phyloP scores from a whole-genome alignment of 2,113 vertebrate species.

The Sylvilagus bachmani region DNA sequence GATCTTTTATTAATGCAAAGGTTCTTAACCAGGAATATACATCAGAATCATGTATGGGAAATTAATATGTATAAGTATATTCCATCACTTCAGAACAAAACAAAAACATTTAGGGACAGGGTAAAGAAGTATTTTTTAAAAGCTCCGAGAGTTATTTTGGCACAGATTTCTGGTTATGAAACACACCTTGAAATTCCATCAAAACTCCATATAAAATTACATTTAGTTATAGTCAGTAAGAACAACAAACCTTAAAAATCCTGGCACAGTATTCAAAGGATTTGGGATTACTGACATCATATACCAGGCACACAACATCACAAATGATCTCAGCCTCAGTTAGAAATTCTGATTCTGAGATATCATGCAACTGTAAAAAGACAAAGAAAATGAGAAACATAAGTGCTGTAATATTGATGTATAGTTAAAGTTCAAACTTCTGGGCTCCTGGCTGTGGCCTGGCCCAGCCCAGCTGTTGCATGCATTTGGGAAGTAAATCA shows the following conservation, averaged over 20 bases:
- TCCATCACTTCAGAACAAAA: slow-evolving; percentile 4
- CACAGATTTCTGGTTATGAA: slow-evolving; percentile 61
- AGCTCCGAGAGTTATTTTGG: slow-evolving; percentile 41
- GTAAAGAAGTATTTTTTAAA: slow-evolving; percentile 37
- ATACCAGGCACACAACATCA: slow-evolving; percentile 97
- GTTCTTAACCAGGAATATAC: neutral
- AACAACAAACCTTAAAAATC: slow-evolving; percentile 95
- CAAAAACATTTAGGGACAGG: neutral
- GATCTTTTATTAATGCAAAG: neutral
- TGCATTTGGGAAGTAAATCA: no score
- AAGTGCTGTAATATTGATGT: slow-evolving; percentile 22
- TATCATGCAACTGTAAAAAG: slow-evolving; percentile 92
- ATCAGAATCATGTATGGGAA: neutral
- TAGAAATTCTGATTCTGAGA: slow-evolving; percentile 95
- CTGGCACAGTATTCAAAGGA: slow-evolving; percentile 98
- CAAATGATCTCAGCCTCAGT: slow-evolving; percentile 94
- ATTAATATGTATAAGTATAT: neutral
- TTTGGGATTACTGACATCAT: slow-evolving; percentile 94
- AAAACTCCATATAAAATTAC: slow-evolving; percentile 51
- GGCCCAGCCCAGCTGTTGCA: no score
- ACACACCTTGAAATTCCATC: slow-evolving; percentile 42
- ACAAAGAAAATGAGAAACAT: slow-evolving; percentile 52
- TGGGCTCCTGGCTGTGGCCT: no score
- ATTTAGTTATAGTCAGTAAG: slow-evolving; percentile 47
- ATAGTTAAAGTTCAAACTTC: neutral